Base-by-base conservation (phyloP, 1,140 invertebrate genomes). In the Anastrepha obliqua region DNA sequence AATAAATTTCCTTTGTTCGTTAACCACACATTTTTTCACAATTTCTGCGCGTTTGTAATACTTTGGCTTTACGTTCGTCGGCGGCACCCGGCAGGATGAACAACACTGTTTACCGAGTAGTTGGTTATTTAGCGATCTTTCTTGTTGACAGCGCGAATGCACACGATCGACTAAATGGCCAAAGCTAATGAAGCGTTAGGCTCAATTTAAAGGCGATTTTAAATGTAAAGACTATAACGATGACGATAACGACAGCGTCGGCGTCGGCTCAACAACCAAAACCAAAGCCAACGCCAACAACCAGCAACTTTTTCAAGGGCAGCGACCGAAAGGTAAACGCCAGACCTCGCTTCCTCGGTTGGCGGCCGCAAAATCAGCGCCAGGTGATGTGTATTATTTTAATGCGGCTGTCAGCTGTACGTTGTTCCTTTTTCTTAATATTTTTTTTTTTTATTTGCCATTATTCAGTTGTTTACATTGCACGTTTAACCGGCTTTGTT, bases 131-230 rank as follows among this genome's bases (percentile, higher is more conserved):
- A 44, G 15, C 47, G 47, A 29, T 20, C 15, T 81, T 81, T 81
- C 42, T 81, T 81, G 17, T n/a, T 29, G 20, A 17, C 42, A n/a
- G 51, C 74, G 47, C 74, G 17, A 81, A 81, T 81, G 47, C 20
- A 55, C 15, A 81, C 74, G 74, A 29, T 55, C 74, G 74, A 81
- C 74, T 81, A 55, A 81, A 51, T 11, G 51, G 51, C 51, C 11
- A 0, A 6, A 55, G 51, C 51, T 55, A 51, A 74, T 13, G 44
- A 42, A 74, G 47, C 13, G n/a, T 13, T 13, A 29, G 70, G 7
- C 0, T 13, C 58, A 8, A 58, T 8, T 13, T 8, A 58, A 7
- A 58, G 13, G 58, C 29, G 29, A 29, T 29, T 29, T 13, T 17
- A 17, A 1, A 17, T 62, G 9, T 62, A 62, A 17, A 15, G n/a